Conservation (phyloP, 2,797 vertebrate species). For the Pachyuromys duprasi region DNA sequence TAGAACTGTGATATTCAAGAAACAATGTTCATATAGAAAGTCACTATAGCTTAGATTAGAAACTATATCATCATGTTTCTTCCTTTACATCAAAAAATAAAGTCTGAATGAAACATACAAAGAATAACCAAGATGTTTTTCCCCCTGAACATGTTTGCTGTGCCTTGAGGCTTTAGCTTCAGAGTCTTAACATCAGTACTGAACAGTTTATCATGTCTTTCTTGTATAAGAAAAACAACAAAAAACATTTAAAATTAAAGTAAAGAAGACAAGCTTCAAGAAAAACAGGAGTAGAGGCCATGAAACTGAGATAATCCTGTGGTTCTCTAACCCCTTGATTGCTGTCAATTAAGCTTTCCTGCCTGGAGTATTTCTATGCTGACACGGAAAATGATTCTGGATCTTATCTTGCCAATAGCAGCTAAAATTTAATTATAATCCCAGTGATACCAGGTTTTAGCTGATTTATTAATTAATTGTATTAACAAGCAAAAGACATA, state of each 20-base stretch:
- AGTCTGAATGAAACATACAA: background rate
- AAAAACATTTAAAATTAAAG: background rate
- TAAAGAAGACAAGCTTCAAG: background rate
- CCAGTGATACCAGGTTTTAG: background rate
- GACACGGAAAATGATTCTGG: constrained; percentile 35
- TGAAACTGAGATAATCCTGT: background rate
- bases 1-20: background rate
- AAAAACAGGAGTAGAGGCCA: background rate
- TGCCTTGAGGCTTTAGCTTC: background rate
- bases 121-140: rapidly evolving
- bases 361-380: constrained; percentile 7
- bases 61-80: background rate
- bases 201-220: background rate
- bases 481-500: constrained; percentile 56
- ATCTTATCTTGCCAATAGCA: constrained; percentile 44
- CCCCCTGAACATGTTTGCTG: background rate
- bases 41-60: background rate
- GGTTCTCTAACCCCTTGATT: background rate
- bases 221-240: background rate
- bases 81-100: background rate
- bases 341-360: background rate
- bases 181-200: background rate
- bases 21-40: background rate
- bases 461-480: constrained; percentile 71
- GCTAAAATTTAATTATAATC: constrained; percentile 54